A percentile compares a stretch with the other conserved stretches of the same genome.
Evolutionary conservation across 2,113 vertebrate species (phyloP).

Genomic region (Hypocryptadius cinnamomeus): DNA sequence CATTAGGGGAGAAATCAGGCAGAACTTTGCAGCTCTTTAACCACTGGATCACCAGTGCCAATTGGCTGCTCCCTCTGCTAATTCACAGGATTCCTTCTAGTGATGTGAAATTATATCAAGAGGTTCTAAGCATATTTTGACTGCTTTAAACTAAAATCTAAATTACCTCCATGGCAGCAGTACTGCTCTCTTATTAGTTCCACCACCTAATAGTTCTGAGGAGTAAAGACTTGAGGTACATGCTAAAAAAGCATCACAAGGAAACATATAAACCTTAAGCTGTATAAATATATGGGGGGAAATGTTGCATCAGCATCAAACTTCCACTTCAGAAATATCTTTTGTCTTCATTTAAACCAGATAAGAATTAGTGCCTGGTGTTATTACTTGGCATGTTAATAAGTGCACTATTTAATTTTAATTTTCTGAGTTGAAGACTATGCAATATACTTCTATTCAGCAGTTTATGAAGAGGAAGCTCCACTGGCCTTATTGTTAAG

Average conservation of each 20-base stretch:
- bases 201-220: neutral
- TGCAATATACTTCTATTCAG: neutral
- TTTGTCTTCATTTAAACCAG: neutral
- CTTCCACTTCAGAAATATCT: accelerated
- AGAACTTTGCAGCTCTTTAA: slow-evolving; percentile 31
- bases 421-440: neutral
- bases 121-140: neutral
- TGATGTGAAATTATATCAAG: neutral
- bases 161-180: neutral
- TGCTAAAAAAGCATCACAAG: neutral
- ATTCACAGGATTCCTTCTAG: neutral
- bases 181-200: neutral
- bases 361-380: neutral
- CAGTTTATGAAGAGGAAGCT: neutral
- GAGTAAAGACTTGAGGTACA: neutral
- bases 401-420: neutral
- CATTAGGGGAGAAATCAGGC: neutral
- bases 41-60: neutral
- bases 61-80: neutral
- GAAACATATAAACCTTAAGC: neutral
- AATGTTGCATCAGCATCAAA: neutral
- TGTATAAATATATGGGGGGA: neutral
- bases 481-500: neutral
- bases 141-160: neutral
- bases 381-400: neutral